Conservation (phyloP, 1,140 invertebrate genomes). For the Zaprionus kolodkinae region DNA sequence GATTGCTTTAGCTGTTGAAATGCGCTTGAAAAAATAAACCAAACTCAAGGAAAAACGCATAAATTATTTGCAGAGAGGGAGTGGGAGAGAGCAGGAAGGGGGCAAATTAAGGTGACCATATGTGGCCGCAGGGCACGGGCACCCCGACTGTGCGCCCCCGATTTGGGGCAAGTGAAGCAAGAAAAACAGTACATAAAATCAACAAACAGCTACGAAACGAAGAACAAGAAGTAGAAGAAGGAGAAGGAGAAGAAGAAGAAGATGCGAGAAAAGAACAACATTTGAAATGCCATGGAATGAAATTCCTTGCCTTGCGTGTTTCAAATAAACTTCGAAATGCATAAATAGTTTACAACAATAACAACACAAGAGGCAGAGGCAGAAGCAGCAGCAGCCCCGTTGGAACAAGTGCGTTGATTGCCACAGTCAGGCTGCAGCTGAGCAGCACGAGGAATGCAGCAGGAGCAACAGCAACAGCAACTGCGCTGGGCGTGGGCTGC, state of each 20-base stretch:
- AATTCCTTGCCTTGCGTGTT: conserved; percentile 61
- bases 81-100: background rate
- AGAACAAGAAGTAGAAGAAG: background rate
- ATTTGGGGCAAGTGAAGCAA: conserved; percentile 66
- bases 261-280: conserved; percentile 46
- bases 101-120: conserved; percentile 79
- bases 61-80: conserved; percentile 69
- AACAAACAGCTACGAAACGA: conserved; percentile 64
- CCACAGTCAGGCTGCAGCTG: conserved; percentile 48
- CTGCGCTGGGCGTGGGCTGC: conserved; percentile 50
- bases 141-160: conserved; percentile 44
- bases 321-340: conserved; percentile 82
- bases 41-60: conserved; percentile 77
- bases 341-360: conserved; percentile 83
- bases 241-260: conserved; percentile 12
- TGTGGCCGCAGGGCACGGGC: conserved; percentile 71
- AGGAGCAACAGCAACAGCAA: conserved; percentile 11
- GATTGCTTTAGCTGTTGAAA: conserved; percentile 80
- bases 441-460: conserved; percentile 22
- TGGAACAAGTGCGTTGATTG: conserved; percentile 81
- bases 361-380: conserved; percentile 46
- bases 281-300: conserved; percentile 62
- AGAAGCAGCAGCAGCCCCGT: conserved; percentile 27
- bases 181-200: conserved; percentile 82
- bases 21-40: conserved; percentile 81